Conservation (phyloP, 2,113 vertebrate species). For the Myxocyprinus asiaticus region DNA sequence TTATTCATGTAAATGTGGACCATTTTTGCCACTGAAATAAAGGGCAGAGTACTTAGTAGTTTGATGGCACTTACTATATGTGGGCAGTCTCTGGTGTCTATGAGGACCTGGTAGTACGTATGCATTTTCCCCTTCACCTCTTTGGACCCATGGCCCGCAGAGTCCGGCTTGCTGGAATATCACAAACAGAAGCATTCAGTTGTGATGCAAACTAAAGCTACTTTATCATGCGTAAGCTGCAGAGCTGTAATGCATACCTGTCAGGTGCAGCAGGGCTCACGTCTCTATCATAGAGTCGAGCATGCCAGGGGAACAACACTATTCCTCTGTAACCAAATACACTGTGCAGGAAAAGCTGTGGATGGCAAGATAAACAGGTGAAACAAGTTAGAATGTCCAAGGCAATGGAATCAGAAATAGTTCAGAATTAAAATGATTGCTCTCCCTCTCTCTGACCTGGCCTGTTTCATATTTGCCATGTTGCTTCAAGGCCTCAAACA, state of each 20-base stretch:
- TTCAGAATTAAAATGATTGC: not conserved
- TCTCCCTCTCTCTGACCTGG: slow-evolving; percentile 77
- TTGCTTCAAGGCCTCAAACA: slow-evolving; percentile 93
- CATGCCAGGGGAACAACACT: slow-evolving; percentile 97
- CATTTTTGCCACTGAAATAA: no score
- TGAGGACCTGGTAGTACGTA: slow-evolving; percentile 96
- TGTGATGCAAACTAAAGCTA: not conserved
- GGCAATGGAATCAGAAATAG: no score
- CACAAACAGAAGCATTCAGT: not conserved
- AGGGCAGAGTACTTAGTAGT: not conserved
- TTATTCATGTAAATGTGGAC: no score
- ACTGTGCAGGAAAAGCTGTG: slow-evolving; percentile 94
- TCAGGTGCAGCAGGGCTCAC: slow-evolving; percentile 86
- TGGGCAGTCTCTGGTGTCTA: slow-evolving; percentile 93
- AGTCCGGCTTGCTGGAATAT: slow-evolving; percentile 75
- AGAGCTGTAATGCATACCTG: slow-evolving; percentile 74
- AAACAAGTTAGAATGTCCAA: no score
- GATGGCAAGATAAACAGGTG: not conserved
- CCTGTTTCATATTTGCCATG: slow-evolving; percentile 95
- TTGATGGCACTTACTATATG: slow-evolving; percentile 86
- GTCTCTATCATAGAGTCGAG: slow-evolving; percentile 92
- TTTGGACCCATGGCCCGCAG: slow-evolving; percentile 86
- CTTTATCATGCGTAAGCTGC: not conserved
- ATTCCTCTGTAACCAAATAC: slow-evolving; percentile 97
- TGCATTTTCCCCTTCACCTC: slow-evolving; percentile 97